phyloP scores from a whole-genome alignment of 2,888 invertebrate genomes.

The Cheilosia vernalis region DNA sequence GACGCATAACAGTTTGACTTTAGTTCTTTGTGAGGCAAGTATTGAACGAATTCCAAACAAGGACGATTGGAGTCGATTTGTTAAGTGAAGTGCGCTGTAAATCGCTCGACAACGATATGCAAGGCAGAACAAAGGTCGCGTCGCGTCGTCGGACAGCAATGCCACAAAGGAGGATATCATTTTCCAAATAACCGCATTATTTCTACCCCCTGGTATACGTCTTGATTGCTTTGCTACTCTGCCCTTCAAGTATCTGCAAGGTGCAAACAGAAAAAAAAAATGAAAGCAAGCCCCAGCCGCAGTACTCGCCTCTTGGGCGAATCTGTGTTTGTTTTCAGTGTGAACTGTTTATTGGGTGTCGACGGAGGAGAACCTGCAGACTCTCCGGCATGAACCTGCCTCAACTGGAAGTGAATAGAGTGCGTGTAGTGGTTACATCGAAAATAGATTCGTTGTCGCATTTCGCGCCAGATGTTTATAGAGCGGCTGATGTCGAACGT shows the following conservation, averaged over 20 bases:
- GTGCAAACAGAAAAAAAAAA: neutral
- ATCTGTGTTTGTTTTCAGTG: constrained; percentile 40
- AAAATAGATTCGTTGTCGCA: no score
- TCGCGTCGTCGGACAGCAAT: neutral
- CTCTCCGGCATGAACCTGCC: constrained; percentile 46
- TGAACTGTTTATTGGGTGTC: constrained; percentile 40
- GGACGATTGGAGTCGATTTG: constrained; percentile 33
- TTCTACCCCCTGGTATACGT: neutral
- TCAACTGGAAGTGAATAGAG: constrained; percentile 36
- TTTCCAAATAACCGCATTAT: neutral
- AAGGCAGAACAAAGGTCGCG: neutral
- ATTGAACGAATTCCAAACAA: neutral
- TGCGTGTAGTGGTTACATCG: neutral
- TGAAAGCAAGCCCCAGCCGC: neutral
- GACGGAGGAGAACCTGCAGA: constrained; percentile 3
- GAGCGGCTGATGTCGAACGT: constrained; percentile 14
- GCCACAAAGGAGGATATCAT: neutral
- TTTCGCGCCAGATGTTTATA: neutral
- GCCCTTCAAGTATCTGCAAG: neutral
- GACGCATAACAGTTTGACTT: neutral
- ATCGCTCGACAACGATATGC: neutral
- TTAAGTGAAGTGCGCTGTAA: constrained; percentile 39
- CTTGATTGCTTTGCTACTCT: neutral
- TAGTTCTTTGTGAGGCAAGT: neutral
- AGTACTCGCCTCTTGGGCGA: neutral